Base-by-base conservation (phyloP, 1,140 invertebrate genomes). In the Eriosoma lanigerum region DNA sequence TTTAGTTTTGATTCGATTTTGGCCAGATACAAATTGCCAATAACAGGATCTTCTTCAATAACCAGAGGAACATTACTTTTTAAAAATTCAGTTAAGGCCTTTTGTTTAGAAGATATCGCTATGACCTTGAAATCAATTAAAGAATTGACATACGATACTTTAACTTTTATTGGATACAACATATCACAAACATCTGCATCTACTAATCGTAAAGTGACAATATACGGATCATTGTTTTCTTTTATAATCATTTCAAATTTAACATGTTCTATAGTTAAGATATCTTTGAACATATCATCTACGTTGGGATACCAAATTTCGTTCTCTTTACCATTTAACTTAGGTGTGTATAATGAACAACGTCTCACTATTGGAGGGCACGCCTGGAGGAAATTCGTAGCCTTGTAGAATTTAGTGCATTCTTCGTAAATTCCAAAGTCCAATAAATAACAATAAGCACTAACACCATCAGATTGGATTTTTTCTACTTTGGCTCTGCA, bases 231-330 rank as follows among this genome's bases (percentile, higher is more conserved):
- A 9, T 56, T 56, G 9, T 78, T 13, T 19, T 26, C 24, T 62
- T 62, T 58, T 46, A 78, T 26, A 46, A 17, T 29, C 75, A 78
- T 78, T 6, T 78, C 9, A n/a, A 78, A 60, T 9, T 60, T 46
- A 19, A 76, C 2, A 17, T 21, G 15, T n/a, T 78, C 50, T 13
- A 78, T 78, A 21, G 9, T 1, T 29, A 13, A 12, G 0, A 78
- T 62, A 21, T 78, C 75, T 78, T 29, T 78, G 19, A 78, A 78
- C 56, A 78, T 78, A 19, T 62, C 56, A 78, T 46, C 8, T 26
- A 78, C 15, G 19, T 78, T 29, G 6, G 75, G 19, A 29, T 24
- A 78, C 75, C 75, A 78, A 60, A 78, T 78, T 78, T 78, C 56
- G 26, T 78, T 78, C 29, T 78, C 75, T 78, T 78, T 48, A 4